Evolutionary conservation across 2,888 invertebrate genomes (phyloP).

Genomic region (Callyntrura guangdongensis): DNA sequence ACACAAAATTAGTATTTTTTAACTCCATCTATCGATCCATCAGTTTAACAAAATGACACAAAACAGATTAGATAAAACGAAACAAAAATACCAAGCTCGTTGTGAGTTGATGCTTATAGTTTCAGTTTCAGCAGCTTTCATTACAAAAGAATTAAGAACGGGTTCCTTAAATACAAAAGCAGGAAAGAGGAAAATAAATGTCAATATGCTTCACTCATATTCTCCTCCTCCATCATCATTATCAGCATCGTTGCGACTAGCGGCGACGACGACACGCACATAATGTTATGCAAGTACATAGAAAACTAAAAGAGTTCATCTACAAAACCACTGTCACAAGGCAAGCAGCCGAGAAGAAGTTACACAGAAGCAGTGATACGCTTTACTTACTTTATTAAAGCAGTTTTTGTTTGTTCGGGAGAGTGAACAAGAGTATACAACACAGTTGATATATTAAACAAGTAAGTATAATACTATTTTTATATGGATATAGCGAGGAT

Average conservation of each 20-base stretch:
- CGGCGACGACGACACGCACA: too few species aligned
- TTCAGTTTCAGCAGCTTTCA: constrained; percentile 12
- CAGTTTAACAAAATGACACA: constrained; percentile 9
- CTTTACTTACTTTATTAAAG: constrained; percentile 79
- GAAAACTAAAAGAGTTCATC: constrained; percentile 69
- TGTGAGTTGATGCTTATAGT: not conserved
- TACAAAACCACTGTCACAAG: constrained; percentile 41
- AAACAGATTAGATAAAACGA: constrained; percentile 1
- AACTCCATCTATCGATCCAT: constrained; percentile 71
- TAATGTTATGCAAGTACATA: constrained; percentile 33
- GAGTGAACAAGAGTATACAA: constrained; percentile 69
- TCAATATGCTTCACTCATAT: constrained; percentile 36
- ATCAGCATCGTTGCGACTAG: constrained; percentile 28
- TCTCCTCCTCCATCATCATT: constrained; percentile 8
- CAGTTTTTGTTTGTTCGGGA: constrained; percentile 78
- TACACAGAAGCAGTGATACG: constrained; percentile 67
- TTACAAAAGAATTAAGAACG: not conserved
- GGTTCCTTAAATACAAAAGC: not conserved
- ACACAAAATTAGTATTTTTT: too few species aligned
- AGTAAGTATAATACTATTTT: too few species aligned
- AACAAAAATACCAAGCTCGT: not conserved
- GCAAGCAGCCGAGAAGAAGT: constrained; percentile 55
- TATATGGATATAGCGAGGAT: too few species aligned
- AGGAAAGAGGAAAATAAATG: constrained; percentile 40
- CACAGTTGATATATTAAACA: too few species aligned